phyloP scores from a whole-genome alignment of 2,797 vertebrate species.

The Ctenochaetus hawaiiensis region DNA sequence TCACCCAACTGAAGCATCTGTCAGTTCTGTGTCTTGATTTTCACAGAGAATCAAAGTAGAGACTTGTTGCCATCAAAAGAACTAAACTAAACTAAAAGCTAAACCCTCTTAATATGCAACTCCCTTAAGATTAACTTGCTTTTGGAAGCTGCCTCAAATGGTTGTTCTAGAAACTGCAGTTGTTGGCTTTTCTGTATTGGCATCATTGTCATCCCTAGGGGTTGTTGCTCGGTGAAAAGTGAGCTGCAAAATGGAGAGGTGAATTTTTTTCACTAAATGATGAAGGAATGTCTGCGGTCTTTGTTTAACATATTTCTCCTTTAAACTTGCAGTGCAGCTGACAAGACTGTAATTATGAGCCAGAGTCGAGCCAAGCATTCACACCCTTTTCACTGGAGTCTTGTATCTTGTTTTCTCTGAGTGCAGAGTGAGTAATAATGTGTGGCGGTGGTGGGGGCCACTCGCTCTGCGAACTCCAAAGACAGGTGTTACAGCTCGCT shows the following conservation, averaged over 20 bases:
- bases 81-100: too few species aligned
- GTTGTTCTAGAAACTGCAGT: too few species aligned
- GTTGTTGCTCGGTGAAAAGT: too few species aligned
- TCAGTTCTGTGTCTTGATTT: not conserved
- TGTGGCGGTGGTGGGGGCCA: slow-evolving; percentile 19
- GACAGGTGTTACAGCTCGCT: slow-evolving; percentile 63
- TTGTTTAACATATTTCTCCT: not conserved
- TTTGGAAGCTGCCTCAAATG: too few species aligned
- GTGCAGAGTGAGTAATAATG: slow-evolving; percentile 38
- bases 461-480: slow-evolving; percentile 16
- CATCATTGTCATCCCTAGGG: too few species aligned
- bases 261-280: not conserved
- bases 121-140: too few species aligned
- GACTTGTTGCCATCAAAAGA: too few species aligned
- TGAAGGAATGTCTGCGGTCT: not conserved
- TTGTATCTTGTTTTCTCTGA: slow-evolving; percentile 14
- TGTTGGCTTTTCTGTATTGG: too few species aligned
- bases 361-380: not conserved
- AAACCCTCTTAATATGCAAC: too few species aligned
- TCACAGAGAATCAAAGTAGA: not conserved
- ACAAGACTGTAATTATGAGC: slow-evolving; percentile 11
- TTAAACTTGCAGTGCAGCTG: slow-evolving; percentile 4
- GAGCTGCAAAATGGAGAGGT: not conserved
- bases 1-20: not conserved
- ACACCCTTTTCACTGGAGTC: slow-evolving; percentile 7